Evolutionary conservation across 2,113 vertebrate genomes (phyloP), one percentile per base, ranked within the genome.

Genomic region (zebrafish (Danio rerio)): DNA sequence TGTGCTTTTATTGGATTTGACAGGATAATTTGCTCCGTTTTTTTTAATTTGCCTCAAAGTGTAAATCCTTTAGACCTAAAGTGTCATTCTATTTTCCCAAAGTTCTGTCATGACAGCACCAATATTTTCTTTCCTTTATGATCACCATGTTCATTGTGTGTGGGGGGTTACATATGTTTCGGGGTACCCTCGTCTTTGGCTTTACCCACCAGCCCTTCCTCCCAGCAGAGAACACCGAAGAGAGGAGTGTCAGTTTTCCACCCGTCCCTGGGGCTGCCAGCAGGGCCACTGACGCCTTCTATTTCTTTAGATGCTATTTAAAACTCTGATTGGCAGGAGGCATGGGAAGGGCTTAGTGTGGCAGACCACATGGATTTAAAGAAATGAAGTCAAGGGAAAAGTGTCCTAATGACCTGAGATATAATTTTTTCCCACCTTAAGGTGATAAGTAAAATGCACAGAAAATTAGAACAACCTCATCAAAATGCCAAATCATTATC

Each of bases 271-370:
- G 81, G 81, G 81, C 73, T 75, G 84, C 80, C 86, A 85, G 80
- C 84, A 85, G 45, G 86, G 87, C 72, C 86, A 87, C 91, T 92
- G 91, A 92, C 89, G 87, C 89, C 89, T 89, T 87, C 91, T 92
- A 92, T 93, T 94, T 93, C 89, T 88, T 89, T 88, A 86, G 82
- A 31, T 4, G 87, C 91, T 94, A 94, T 94, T 94, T 93, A 91
- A 92, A 92, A 90, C 83, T 49, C 75, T 83, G 80, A 90, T 65
- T 92, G 91, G 89, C 88, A 90, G 87, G 87, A 55, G 20, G 71
- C 58, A 15, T 11, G 72, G 53, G 49, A 42, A 55, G 68, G 75
- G 66, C 18, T 66, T 66, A 83, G 86, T 61, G 74, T 58, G 76
- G 72, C 78, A 78, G 79, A 31, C 53, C 78, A 71, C 69, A 52